Evolutionary conservation across 1,140 invertebrate species (phyloP).

Genomic region (Calycopis cecrops): DNA sequence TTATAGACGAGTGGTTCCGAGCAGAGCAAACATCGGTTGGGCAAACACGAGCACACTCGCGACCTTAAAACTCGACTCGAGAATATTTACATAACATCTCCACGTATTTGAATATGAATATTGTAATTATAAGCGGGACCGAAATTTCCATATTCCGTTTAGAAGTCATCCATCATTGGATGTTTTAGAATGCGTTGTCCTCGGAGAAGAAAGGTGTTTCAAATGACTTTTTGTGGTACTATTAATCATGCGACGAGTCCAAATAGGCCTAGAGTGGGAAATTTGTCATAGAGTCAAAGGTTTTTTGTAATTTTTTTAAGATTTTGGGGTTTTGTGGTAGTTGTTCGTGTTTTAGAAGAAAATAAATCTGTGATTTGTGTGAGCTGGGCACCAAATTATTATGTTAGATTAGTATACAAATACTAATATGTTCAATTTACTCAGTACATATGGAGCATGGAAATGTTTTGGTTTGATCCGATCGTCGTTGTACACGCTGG

Average conservation of each 20-base stretch:
- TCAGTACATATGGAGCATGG: too few species aligned
- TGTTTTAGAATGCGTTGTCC: constrained; percentile 47
- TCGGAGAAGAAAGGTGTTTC: constrained; percentile 55
- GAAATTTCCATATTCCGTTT: constrained; percentile 15
- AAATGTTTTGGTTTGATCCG: too few species aligned
- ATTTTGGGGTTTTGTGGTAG: too few species aligned
- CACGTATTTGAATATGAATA: constrained; percentile 59
- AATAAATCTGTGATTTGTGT: too few species aligned
- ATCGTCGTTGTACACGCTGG: too few species aligned
- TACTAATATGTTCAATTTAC: too few species aligned
- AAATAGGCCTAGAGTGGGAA: too few species aligned
- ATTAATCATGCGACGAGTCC: constrained; percentile 57
- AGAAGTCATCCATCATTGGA: constrained; percentile 22
- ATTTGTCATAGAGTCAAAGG: too few species aligned
- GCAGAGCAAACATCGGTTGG: constrained; percentile 50
- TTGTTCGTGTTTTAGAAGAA: too few species aligned
- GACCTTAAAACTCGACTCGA: not conserved
- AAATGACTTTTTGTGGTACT: constrained; percentile 48
- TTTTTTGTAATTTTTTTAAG: too few species aligned
- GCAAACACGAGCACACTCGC: not conserved
- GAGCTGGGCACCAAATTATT: too few species aligned
- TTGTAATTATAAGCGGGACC: constrained; percentile 20
- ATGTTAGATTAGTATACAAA: too few species aligned
- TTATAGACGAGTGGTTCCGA: constrained; percentile 44
- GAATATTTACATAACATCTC: constrained; percentile 52